phyloP scores from a whole-genome alignment of 2,113 vertebrate species.

The Vulpes lagopus region DNA sequence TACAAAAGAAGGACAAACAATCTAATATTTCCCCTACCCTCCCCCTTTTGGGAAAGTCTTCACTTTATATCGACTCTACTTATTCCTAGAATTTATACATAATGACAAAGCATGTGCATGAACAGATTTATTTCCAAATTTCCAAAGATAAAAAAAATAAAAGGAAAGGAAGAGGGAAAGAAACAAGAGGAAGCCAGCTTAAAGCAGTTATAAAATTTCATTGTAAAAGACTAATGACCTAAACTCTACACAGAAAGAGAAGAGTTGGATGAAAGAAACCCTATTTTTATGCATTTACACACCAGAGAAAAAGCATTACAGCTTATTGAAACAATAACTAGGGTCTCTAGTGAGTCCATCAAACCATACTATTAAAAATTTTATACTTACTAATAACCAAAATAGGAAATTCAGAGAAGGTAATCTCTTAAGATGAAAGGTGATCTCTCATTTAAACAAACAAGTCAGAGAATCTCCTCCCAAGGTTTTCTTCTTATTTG shows the following conservation, averaged over 20 bases:
- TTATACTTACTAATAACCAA: neutral
- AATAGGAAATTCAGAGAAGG: neutral
- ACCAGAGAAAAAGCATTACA: neutral
- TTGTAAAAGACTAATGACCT: neutral
- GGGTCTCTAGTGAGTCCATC: neutral
- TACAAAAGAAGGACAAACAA: conserved; percentile 19
- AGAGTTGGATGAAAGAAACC: neutral
- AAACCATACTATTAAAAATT: neutral
- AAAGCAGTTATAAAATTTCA: neutral
- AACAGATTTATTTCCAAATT: conserved; percentile 45
- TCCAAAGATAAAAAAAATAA: neutral
- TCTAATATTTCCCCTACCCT: conserved; percentile 18
- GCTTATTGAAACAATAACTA: neutral
- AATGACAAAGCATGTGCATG: neutral
- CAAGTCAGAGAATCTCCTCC: neutral
- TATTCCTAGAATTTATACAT: neutral
- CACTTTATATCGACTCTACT: neutral
- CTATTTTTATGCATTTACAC: neutral
- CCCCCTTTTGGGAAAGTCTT: conserved; percentile 14
- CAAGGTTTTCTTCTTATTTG: neutral
- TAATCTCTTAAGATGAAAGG: neutral
- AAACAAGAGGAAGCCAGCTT: neutral
- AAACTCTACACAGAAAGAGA: neutral
- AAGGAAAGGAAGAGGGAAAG: neutral
- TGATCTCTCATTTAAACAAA: neutral